Conservation (phyloP, 2,113 vertebrate species). For the Aptenodytes forsteri region DNA sequence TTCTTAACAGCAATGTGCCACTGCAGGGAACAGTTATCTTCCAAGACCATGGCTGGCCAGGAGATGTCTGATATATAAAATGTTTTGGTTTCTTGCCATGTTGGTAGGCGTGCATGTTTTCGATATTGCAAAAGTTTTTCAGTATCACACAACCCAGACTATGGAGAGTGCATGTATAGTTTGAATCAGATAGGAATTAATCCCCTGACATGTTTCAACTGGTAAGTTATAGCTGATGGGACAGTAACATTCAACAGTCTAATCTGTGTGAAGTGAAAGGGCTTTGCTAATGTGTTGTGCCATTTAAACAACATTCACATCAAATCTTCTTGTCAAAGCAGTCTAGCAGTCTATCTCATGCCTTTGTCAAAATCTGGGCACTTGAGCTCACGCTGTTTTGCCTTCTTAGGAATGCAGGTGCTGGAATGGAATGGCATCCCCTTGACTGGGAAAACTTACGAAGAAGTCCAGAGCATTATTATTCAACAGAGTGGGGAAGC, state of each 20-base stretch:
- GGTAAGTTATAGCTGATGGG: conserved; percentile 33
- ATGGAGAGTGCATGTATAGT: background rate
- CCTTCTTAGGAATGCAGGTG: conserved; percentile 93
- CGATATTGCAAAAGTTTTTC: background rate
- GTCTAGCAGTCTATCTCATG: background rate
- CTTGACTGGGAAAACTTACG: conserved; percentile 93
- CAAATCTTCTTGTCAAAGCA: background rate
- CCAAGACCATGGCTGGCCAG: background rate
- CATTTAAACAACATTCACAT: background rate
- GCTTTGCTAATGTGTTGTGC: background rate
- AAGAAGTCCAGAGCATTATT: conserved; percentile 95
- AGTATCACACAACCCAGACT: background rate
- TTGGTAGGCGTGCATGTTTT: background rate
- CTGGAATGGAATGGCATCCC: conserved; percentile 96
- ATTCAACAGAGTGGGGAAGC: conserved; percentile 92
- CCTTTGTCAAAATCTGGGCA: background rate
- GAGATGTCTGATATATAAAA: background rate
- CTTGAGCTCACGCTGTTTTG: conserved; percentile 29
- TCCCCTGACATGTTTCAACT: background rate
- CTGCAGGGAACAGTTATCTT: background rate
- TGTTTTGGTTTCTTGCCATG: background rate
- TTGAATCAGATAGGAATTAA: background rate
- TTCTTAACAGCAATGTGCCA: background rate
- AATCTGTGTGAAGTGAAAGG: background rate
- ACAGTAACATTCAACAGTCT: background rate